A percentile compares a stretch with the other conserved stretches of the same genome.
These are phyloP conservation scores for Phaetusa simplex DNA, from an alignment of 2,113 vertebrate species.

Conservation along the genomic window DNA sequence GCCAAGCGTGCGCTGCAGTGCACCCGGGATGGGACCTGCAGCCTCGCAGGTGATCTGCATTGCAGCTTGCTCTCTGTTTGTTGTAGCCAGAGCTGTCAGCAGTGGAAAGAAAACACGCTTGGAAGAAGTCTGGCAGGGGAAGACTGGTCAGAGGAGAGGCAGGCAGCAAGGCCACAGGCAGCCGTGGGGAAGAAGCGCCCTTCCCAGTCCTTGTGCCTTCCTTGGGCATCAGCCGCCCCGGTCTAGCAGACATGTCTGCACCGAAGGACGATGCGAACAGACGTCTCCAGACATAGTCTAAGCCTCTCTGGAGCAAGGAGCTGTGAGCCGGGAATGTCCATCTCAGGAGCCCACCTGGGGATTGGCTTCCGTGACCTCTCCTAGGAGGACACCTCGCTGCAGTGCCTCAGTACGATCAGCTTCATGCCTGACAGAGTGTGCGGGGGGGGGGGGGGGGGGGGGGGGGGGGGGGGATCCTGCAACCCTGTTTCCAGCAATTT, in stretches of 20 bases:
- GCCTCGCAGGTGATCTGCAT: neutral
- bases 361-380: neutral
- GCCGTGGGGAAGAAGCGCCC: neutral
- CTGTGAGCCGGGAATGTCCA: neutral
- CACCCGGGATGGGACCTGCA: neutral
- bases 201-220: neutral
- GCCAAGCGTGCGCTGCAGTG: neutral
- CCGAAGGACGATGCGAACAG: accelerated
- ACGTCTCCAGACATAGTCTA: neutral
- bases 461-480: neutral
- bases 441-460: accelerated
- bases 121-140: neutral
- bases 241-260: neutral
- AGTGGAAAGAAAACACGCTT: neutral
- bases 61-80: neutral
- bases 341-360: neutral
- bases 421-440: neutral
- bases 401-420: neutral
- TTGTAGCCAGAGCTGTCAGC: neutral
- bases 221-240: accelerated
- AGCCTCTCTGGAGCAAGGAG: neutral
- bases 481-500: neutral
- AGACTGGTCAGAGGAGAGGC: neutral
- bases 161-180: neutral
- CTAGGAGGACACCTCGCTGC: neutral